phyloP scores from a whole-genome alignment of 2,113 vertebrate species.

The Cnemophilus loriae region DNA sequence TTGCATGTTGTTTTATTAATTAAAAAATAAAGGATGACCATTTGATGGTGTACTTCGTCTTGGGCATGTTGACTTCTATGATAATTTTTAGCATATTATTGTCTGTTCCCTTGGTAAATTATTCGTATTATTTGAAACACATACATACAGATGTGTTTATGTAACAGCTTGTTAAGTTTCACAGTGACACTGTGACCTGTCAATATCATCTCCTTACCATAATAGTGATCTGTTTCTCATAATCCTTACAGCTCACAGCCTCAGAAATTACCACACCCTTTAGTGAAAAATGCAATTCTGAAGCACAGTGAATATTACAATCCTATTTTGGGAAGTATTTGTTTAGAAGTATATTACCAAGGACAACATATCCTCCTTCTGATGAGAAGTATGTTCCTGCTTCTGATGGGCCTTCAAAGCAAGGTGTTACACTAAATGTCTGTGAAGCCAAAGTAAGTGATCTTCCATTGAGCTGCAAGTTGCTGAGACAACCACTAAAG shows the following conservation, averaged over 20 bases:
- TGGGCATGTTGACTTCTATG: neutral
- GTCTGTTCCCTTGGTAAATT: neutral
- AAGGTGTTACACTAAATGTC: conserved; percentile 90
- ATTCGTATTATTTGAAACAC: neutral
- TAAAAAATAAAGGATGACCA: neutral
- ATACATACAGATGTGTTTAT: neutral
- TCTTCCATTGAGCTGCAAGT: conserved; percentile 84
- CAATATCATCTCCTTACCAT: neutral
- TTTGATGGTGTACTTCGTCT: neutral
- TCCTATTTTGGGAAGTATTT: neutral
- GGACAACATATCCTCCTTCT: conserved; percentile 88
- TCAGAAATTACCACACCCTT: neutral
- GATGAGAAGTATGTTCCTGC: conserved; percentile 89
- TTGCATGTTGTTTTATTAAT: neutral
- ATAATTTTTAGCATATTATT: neutral
- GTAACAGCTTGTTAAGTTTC: neutral
- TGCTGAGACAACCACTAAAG: conserved; percentile 88
- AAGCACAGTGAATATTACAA: neutral
- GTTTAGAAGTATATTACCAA: conserved; percentile 76
- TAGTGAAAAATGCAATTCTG: neutral
- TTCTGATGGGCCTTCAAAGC: conserved; percentile 87
- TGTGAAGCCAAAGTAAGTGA: conserved; percentile 73
- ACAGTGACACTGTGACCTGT: neutral
- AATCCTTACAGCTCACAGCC: neutral
- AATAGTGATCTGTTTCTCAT: neutral